These are phyloP conservation scores for Ornithoptera priamus DNA, from an alignment of 2,888 invertebrate species.

Conservation along the genomic window DNA sequence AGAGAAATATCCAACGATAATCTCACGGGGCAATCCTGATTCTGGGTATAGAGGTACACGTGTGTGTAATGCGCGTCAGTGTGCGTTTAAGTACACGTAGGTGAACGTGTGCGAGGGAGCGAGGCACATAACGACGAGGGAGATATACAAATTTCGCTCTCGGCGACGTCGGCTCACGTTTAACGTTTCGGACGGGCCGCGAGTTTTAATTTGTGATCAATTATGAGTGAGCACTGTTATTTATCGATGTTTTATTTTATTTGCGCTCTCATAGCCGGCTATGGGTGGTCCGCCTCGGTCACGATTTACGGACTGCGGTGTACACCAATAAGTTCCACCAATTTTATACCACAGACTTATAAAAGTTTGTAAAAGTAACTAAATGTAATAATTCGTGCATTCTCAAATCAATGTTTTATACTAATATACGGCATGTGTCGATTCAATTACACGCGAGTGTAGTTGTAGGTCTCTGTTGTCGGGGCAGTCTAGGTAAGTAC, in stretches of 20 bases:
- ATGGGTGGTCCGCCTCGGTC: slow-evolving; percentile 78
- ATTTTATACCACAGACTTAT: slow-evolving; percentile 61
- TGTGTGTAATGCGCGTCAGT: slow-evolving; percentile 39
- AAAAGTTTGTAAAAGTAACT: slow-evolving; percentile 24
- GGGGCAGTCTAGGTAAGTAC: no score
- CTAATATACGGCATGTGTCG: no score
- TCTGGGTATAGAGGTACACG: slow-evolving; percentile 26
- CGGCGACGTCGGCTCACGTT: slow-evolving; percentile 68
- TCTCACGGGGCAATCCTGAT: slow-evolving; percentile 40
- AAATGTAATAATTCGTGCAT: no score
- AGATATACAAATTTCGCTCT: slow-evolving; percentile 70
- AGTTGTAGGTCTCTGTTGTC: no score
- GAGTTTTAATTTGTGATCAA: slow-evolving; percentile 80
- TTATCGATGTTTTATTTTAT: slow-evolving; percentile 79
- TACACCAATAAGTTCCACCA: slow-evolving; percentile 73
- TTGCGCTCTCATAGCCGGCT: slow-evolving; percentile 70
- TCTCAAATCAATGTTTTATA: no score
- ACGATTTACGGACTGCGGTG: slow-evolving; percentile 69
- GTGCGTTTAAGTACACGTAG: neutral
- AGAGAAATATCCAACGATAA: slow-evolving; percentile 29
- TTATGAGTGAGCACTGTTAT: slow-evolving; percentile 78
- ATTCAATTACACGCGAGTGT: no score
- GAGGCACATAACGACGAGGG: slow-evolving; percentile 25
- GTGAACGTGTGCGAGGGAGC: slow-evolving; percentile 36
- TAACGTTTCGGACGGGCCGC: slow-evolving; percentile 75